Evolutionary conservation across 2,888 invertebrate species (phyloP), one percentile per base, ranked within the genome.

Genomic region (Mechanitis messenoides): DNA sequence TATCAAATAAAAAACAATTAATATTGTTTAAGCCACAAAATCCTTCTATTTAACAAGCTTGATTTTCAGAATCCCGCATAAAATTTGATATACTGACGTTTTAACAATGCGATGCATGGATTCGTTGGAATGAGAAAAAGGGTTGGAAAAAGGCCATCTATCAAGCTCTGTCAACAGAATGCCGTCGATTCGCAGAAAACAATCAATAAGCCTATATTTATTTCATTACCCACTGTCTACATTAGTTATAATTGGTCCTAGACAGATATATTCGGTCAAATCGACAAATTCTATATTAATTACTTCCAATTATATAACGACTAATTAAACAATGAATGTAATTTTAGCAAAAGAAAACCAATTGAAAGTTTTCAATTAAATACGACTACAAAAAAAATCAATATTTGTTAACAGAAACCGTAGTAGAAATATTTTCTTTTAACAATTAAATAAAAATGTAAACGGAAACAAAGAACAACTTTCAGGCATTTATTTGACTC

Each of bases 151-250:
- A 77, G 83, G 75, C 86, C 86, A 81, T 88, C 79, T 79, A 87
- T 88, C 87, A 88, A 64, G 78, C 79, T 83, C 79, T 87, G 87
- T 89, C 88, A 85, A 85, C 87, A 81, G 72, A 76, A 78, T 74
- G 80, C 79, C 83, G 78, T 84, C 83, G 80, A 84, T 81, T 83
- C 84, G 84, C 80, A 87, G 87, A 42, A 87, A 87, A 87, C 85
- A 89, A 89, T 89, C 86, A 87, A 84, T 84, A 84, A 81, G 83
- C 84, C 86, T 85, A 88, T 88, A 85, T 87, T 86, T 86, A 86
- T 88, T 85, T 85, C 84, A 87, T 87, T 82, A 77, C 80, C 73
- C 73, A 69, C 78, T 79, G 74, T 45, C 33, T 53, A 33, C 53
- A 31, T 20, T 53, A 33, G 45, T 53, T 53, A 33, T 53, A 42